phyloP scores from a whole-genome alignment of 2,888 invertebrate species.

The Sinohyriopsis cumingii region DNA sequence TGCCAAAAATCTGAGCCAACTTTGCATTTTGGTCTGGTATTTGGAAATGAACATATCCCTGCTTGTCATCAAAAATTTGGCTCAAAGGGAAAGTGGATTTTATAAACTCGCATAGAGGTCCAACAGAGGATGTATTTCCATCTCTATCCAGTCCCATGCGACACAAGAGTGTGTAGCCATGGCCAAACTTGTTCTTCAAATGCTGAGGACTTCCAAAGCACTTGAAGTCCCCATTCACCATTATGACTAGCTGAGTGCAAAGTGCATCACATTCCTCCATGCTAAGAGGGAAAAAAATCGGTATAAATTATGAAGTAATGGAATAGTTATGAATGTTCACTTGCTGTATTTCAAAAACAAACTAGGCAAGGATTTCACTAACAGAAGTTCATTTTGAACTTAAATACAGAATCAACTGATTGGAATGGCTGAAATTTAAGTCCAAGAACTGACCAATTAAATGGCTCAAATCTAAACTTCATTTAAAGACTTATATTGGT shows the following conservation, averaged over 20 bases:
- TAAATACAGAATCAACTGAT: no score
- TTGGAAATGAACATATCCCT: slow-evolving; percentile 68
- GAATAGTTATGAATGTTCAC: neutral
- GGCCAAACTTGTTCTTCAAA: slow-evolving; percentile 81
- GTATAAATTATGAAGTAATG: neutral
- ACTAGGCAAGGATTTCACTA: neutral
- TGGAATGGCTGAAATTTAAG: no score
- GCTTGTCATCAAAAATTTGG: slow-evolving; percentile 82
- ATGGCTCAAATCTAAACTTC: no score
- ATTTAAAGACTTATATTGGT: no score
- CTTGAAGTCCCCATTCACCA: slow-evolving; percentile 82
- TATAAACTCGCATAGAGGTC: slow-evolving; percentile 70
- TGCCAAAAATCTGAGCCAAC: slow-evolving; percentile 67
- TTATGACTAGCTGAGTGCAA: slow-evolving; percentile 84
- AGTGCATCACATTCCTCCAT: slow-evolving; percentile 92
- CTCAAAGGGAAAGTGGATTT: slow-evolving; percentile 76
- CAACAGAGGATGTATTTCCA: slow-evolving; percentile 43
- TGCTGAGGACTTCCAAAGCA: slow-evolving; percentile 83
- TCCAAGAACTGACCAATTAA: no score
- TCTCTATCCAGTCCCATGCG: slow-evolving; percentile 46
- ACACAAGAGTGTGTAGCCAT: slow-evolving; percentile 54
- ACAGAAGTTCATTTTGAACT: neutral
- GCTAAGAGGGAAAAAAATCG: slow-evolving; percentile 72
- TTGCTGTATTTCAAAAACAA: neutral
- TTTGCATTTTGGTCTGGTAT: slow-evolving; percentile 63